phyloP scores from a whole-genome alignment of 2,797 vertebrate genomes.

The Phrynocephalus vlangalii region DNA sequence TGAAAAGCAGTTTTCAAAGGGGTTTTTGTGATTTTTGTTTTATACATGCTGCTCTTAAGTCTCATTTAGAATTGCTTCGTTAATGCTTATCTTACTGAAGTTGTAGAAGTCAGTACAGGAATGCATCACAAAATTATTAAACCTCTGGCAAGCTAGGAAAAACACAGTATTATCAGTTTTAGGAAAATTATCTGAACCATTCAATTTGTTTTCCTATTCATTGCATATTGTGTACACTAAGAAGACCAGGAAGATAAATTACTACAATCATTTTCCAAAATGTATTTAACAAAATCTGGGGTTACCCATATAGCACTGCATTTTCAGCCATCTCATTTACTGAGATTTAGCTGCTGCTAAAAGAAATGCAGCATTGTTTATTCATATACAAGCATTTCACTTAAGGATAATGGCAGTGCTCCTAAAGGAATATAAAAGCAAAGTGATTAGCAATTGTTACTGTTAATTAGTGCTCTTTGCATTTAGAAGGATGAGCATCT shows the following conservation, averaged over 20 bases:
- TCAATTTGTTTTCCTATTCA: conserved; percentile 63
- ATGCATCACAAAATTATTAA: conserved; percentile 39
- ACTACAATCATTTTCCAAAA: conserved; percentile 52
- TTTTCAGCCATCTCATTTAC: conserved; percentile 76
- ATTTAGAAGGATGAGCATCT: conserved; percentile 82
- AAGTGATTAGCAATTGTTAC: conserved; percentile 83
- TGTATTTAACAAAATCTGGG: conserved; percentile 68
- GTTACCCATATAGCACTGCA: conserved; percentile 64
- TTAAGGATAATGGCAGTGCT: conserved; percentile 81
- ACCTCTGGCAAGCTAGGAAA: conserved; percentile 52
- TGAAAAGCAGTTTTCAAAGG: conserved; percentile 54
- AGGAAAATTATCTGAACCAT: conserved; percentile 63
- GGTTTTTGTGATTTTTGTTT: conserved; percentile 13
- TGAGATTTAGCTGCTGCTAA: conserved; percentile 70
- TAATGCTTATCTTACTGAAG: conserved; percentile 21
- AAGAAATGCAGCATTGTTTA: conserved; percentile 77
- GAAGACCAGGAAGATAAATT: conserved; percentile 53
- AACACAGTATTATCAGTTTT: conserved; percentile 66
- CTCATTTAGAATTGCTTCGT: conserved; percentile 40
- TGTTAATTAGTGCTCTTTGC: conserved; percentile 82
- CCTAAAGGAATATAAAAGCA: conserved; percentile 80
- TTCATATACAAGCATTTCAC: conserved; percentile 78
- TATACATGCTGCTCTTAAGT: conserved; percentile 43
- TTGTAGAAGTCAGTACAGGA: conserved; percentile 16
- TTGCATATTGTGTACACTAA: conserved; percentile 60